Evolutionary conservation across 2,113 vertebrate species (phyloP), one percentile per base, ranked within the genome.

Genomic region (Lipophrys pholis): DNA sequence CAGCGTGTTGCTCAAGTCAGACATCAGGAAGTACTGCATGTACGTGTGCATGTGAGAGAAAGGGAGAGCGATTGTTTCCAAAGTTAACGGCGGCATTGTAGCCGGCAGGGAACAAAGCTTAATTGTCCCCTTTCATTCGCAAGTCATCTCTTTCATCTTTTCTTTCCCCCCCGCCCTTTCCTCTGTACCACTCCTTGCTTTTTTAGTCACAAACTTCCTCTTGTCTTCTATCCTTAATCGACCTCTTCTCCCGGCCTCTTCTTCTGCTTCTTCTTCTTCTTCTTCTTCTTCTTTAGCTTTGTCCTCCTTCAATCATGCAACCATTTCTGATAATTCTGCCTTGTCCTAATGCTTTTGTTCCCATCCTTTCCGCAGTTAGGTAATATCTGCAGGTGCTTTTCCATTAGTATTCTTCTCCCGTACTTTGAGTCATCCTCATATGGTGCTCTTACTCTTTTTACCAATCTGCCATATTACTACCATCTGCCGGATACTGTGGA

Each of bases 41-140:
- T 6, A 30, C 12, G 30, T 3, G 54, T 43, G 71, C 6, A 35
- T n/a, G 49, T 4, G 57, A 30, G 21, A 30, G 21, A 30, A 8
- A 15, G 58, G 5, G 43, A 11, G 16, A 30, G 52, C 7, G 30
- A 42, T 16, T 54, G 41, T 81, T 62, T 78, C 38, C 43, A 12
- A 2, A 64, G 35, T 60, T 76, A 76, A 76, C 65, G 76, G 50
- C 53, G 57, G 55, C 15, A 17, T 21, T 55, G 42, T 51, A 55
- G 30, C 40, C 56, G 59, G 65, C 56, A 61, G 57, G 65, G 42
- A 57, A 46, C 62, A 65, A 65, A 56, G 30, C 55, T 40, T 76
- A 78, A 83, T 79, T 73, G 60, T 59, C 51, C 21, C 41, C 60
- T 38, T 67, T 81, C 51, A 71, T 78, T 78, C 17, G 38, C 43